Conservation (phyloP, 2,888 invertebrate genomes). For the Heliothis peltigera region DNA sequence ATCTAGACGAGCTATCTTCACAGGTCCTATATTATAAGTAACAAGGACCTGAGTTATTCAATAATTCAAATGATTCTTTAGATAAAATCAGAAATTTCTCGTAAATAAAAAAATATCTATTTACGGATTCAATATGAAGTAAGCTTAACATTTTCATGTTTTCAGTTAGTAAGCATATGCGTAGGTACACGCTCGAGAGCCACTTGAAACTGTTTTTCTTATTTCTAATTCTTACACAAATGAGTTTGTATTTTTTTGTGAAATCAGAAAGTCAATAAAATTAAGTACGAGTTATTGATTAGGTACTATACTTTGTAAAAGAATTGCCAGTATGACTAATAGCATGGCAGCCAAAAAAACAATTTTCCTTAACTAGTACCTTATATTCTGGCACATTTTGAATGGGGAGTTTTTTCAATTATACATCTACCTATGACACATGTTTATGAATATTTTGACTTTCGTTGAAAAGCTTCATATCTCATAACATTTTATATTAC, state of each 20-base stretch:
- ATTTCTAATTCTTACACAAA: conserved; percentile 7
- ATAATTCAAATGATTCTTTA: too few species aligned
- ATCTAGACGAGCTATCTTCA: conserved; percentile 20
- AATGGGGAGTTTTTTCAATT: too few species aligned
- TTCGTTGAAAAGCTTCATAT: background rate
- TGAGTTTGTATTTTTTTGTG: conserved; percentile 14
- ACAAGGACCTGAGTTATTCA: too few species aligned
- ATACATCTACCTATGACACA: too few species aligned
- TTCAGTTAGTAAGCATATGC: background rate
- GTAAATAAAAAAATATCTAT: too few species aligned
- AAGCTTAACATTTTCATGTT: background rate
- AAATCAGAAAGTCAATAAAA: conserved; percentile 5
- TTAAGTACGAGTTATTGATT: background rate
- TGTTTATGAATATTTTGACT: too few species aligned
- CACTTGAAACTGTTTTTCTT: conserved; percentile 3
- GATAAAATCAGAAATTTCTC: too few species aligned
- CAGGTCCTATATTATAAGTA: background rate
- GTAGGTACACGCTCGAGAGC: background rate
- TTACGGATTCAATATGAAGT: background rate
- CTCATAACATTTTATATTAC: background rate
- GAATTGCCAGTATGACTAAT: background rate
- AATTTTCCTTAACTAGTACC: background rate
- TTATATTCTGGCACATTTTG: background rate
- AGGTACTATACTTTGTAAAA: too few species aligned
- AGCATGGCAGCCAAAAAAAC: background rate